Evolutionary conservation across 1,140 invertebrate genomes (phyloP), one percentile per base, ranked within the genome.

Genomic region (Drosophila chauvacae): DNA sequence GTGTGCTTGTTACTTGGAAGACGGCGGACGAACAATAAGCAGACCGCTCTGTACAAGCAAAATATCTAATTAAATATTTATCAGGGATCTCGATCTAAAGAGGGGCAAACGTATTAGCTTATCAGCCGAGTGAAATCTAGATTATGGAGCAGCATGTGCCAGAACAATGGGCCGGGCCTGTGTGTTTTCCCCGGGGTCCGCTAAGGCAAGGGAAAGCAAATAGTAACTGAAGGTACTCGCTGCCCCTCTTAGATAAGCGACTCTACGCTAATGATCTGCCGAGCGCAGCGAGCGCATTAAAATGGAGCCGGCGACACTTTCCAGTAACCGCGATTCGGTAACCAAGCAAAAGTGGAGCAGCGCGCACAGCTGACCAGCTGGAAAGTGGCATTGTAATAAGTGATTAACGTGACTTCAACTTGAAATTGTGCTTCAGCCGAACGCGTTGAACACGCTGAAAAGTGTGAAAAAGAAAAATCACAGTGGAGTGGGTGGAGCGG

Each of bases 11-110:
- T 76, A 41, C 35, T 64, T 11, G 51, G 41, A 37, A 59, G 48
- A 45, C 23, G 56, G 33, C 63, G 53, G 50, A 64, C 77, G 61
- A 82, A 74, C 66, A 81, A 77, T 62, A 75, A 60, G 7, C 45
- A 39, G 73, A 62, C 39, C 53, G 45, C 61, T 81, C 71, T 78
- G 57, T 77, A 63, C 63, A 56, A 47, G 73, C 77, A 69, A 82
- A 82, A 86, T 64, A 62, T 53, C 83, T 87, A 86, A 86, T 86
- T 86, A 82, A 86, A 86, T 87, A 87, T 87, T 86, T 86, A 86
- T 86, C 80, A 65, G 30, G 57, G 83, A 87, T 82, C 79, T 71
- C n/a, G 41, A 86, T 86, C 70, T 64, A 59, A 61, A 72, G 65
- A 72, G 75, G 65, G 72, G 69, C 78, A 81, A 81, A 56, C 23